Base-by-base conservation (phyloP, 2,888 invertebrate genomes). In the Drosophila melanosoma region DNA sequence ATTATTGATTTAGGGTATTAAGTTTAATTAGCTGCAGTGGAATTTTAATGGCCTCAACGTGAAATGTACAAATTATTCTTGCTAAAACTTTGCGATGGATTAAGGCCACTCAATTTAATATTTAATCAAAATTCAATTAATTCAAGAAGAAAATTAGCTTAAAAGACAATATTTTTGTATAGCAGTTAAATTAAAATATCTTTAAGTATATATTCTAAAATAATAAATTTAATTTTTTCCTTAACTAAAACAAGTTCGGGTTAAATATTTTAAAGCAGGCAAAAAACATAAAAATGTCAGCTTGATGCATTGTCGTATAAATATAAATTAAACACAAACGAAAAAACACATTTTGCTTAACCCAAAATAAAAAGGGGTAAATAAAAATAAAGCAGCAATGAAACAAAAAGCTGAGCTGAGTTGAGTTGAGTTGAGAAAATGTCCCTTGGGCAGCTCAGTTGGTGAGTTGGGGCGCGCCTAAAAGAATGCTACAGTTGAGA, bases 1-100 rank as follows among this genome's bases (percentile, higher is more conserved):
- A 79, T 74, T 84, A 87, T 84, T 87, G 84, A 84, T 84, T 84
- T 72, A 58, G 64, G 38, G 62, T 70, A 84, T 87, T 84, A 79
- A 62, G 82, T 82, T 82, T 82, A 84, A 84, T 84, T 84, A 81
- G 81, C 63, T 73, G 62, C 42, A 26, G 8, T 54, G 72, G 66
- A 62, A 81, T 71, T 79, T 83, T 70, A 74, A 74, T 73, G 53
- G 70, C 42, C 51, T 69, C 71, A 60, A 57, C 7, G 15, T 61
- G 62, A 69, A 71, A 48, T 62, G 53, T 20, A 51, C 71, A 63
- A 72, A 75, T 64, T 52, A 52, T 63, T 36, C 54, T 45, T 32
- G 33, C 52, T 36, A 59, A 69, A 36, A 15, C 15, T 32, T 38
- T 32, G 26, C 12, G 12, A 48, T 15, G 17, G 26, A 38, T 36